A percentile compares a stretch with the other conserved stretches of the same genome.
phyloP scores from a whole-genome alignment of 2,888 invertebrate species.

The Drosophila imparisetae region DNA sequence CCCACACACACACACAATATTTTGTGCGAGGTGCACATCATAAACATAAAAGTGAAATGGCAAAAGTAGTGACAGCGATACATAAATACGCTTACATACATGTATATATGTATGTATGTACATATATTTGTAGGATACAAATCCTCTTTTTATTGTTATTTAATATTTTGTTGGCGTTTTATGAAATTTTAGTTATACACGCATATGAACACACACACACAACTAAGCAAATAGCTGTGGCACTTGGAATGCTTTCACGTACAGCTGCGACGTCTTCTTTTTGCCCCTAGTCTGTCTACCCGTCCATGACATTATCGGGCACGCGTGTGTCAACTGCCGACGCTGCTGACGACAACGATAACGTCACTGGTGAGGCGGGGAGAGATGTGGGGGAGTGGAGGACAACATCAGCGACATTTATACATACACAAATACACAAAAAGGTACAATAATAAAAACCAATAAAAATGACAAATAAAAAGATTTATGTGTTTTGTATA shows the following conservation, averaged over 20 bases:
- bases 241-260: slow-evolving; percentile 56
- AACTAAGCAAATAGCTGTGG: background rate
- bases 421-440: slow-evolving; percentile 38
- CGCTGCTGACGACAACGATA: slow-evolving; percentile 35
- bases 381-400: background rate
- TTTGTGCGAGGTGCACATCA: slow-evolving; percentile 49
- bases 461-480: slow-evolving; percentile 81
- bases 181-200: slow-evolving; percentile 69
- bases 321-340: slow-evolving; percentile 74
- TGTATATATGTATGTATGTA: slow-evolving; percentile 5
- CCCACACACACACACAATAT: background rate
- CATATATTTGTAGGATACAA: slow-evolving; percentile 22
- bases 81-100: slow-evolving; percentile 69
- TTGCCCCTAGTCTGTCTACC: slow-evolving; percentile 14
- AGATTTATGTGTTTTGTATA: slow-evolving; percentile 75
- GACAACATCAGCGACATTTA: slow-evolving; percentile 19
- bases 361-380: background rate
- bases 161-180: slow-evolving; percentile 70
- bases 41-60: slow-evolving; percentile 67
- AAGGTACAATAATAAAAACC: slow-evolving; percentile 80
- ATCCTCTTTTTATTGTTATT: slow-evolving; percentile 72
- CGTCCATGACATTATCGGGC: slow-evolving; percentile 66
- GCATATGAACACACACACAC: slow-evolving; percentile 26
- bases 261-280: slow-evolving; percentile 45
- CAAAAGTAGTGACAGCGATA: slow-evolving; percentile 52